phyloP scores from a whole-genome alignment of 2,113 vertebrate genomes.

The Irena cyanogastra region DNA sequence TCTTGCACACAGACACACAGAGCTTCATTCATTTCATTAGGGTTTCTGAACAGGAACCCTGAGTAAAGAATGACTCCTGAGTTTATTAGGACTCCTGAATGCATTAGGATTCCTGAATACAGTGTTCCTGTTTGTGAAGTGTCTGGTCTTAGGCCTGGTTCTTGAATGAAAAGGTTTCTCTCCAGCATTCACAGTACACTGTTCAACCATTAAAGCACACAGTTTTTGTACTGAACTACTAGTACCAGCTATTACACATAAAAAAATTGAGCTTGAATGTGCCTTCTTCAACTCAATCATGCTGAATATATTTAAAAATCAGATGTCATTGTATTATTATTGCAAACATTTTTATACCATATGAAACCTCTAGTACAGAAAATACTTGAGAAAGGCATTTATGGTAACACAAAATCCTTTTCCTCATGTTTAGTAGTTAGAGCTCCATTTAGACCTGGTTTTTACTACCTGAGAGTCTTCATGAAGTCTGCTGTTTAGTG shows the following conservation, averaged over 20 bases:
- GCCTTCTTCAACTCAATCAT: not conserved
- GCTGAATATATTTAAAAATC: not conserved
- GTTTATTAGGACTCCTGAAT: constrained; percentile 1
- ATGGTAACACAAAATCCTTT: not conserved
- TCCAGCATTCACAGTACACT: not conserved
- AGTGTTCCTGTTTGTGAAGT: not conserved
- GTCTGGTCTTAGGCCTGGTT: not conserved
- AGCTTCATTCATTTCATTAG: not conserved
- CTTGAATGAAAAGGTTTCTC: not conserved
- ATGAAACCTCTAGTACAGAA: not conserved
- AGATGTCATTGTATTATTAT: not conserved
- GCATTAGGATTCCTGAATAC: not conserved
- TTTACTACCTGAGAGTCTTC: not conserved
- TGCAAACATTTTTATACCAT: not conserved
- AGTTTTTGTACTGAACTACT: not conserved
- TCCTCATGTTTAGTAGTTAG: not conserved
- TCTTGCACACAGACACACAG: not conserved
- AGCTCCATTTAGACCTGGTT: not conserved
- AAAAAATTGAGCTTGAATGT: not conserved
- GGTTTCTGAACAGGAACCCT: not conserved
- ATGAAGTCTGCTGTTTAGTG: not conserved
- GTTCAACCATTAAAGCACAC: not conserved
- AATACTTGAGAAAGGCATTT: not conserved
- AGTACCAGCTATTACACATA: not conserved
- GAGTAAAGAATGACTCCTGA: not conserved